Conservation (phyloP, 2,888 invertebrate genomes). For the Allophyes oxyacanthae region DNA sequence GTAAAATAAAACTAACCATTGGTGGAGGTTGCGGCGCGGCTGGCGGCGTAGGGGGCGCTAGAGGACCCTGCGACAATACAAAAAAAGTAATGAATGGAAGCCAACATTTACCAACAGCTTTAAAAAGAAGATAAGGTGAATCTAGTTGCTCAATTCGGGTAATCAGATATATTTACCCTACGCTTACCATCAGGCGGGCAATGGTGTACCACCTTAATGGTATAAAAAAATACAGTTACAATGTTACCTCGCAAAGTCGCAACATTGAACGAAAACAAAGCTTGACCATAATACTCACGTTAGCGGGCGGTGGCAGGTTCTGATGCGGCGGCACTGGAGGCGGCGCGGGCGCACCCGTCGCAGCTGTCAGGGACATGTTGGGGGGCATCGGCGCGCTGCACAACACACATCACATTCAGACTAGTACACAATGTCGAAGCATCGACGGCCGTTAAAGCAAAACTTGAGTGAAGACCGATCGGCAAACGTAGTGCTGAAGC, state of each 20-base stretch:
- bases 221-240: too few relatives aligned
- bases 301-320: conserved; percentile 77
- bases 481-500: too few relatives aligned
- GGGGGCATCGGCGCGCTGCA: conserved; percentile 84
- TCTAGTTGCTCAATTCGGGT: too few relatives aligned
- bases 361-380: conserved; percentile 79
- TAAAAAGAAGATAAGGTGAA: too few relatives aligned
- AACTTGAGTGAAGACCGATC: too few relatives aligned
- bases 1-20: conserved; percentile 69
- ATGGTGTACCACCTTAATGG: too few relatives aligned
- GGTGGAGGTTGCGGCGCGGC: conserved; percentile 87
- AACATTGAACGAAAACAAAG: too few relatives aligned
- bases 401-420: neutral
- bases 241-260: too few relatives aligned
- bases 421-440: neutral
- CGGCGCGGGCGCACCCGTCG: conserved; percentile 77
- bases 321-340: conserved; percentile 87
- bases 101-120: too few relatives aligned
- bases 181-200: too few relatives aligned
- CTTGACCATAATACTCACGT: conserved; percentile 59
- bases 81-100: neutral
- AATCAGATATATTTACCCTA: too few relatives aligned
- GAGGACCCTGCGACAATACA: conserved; percentile 73
- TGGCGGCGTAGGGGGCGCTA: conserved; percentile 87
- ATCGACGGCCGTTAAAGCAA: too few relatives aligned